phyloP scores from a whole-genome alignment of 2,888 invertebrate genomes.

The Pyrrhosoma nymphula region DNA sequence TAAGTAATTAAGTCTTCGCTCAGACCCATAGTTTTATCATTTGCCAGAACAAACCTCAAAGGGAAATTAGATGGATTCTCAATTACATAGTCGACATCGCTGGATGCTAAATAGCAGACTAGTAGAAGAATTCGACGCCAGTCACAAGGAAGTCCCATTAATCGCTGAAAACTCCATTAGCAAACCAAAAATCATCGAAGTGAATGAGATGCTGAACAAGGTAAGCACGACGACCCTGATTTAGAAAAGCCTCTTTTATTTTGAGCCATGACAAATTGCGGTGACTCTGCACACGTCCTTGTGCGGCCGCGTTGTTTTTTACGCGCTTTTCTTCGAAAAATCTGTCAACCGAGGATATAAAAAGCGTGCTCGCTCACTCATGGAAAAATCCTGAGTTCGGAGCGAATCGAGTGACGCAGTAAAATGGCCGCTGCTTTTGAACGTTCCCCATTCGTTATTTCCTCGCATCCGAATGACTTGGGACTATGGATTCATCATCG shows the following conservation, averaged over 20 bases:
- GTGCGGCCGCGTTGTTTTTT: neutral
- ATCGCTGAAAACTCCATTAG: no score
- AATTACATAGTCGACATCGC: no score
- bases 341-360: slow-evolving; percentile 25
- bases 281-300: slow-evolving; percentile 1
- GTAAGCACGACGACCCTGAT: neutral
- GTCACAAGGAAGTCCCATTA: no score
- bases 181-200: neutral
- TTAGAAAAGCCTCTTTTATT: neutral
- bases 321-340: neutral
- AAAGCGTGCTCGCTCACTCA: slow-evolving; percentile 16
- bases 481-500: no score
- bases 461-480: no score
- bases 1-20: no score
- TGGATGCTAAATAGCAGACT: no score
- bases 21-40: no score
- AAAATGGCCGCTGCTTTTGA: neutral
- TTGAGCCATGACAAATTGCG: neutral
- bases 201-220: neutral
- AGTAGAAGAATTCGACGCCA: no score
- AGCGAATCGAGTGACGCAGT: neutral
- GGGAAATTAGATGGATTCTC: no score
- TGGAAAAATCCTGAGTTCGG: neutral
- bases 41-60: no score
- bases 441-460: neutral